Conservation (phyloP, 2,888 invertebrate species). For the Platycheirus albimanus region DNA sequence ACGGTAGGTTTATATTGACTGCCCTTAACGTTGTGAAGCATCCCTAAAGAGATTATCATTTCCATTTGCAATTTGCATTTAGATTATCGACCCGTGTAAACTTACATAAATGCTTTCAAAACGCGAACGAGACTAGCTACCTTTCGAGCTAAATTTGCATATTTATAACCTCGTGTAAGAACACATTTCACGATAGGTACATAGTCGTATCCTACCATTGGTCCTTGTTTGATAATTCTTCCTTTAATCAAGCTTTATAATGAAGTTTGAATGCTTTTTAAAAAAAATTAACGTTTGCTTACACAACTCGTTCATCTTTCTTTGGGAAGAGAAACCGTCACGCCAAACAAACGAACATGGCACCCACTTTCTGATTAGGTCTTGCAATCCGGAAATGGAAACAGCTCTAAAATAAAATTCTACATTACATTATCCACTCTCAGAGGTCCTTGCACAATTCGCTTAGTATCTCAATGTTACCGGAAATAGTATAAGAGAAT, state of each 20-base stretch:
- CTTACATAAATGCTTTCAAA: conserved; percentile 22
- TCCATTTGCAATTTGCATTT: conserved; percentile 46
- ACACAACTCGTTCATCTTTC: conserved; percentile 23
- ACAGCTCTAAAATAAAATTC: conserved; percentile 46
- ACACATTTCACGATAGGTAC: no score
- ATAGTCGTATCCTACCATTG: conserved; percentile 9
- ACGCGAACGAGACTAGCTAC: background rate
- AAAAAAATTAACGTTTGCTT: conserved; percentile 14
- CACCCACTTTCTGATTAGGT: conserved; percentile 33
- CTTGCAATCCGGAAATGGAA: conserved; percentile 40
- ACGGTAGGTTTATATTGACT: background rate
- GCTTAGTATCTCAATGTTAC: conserved; percentile 5
- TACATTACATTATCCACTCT: conserved; percentile 43
- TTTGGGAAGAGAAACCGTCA: background rate
- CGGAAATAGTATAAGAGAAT: conserved; percentile 39
- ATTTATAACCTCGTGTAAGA: conserved; percentile 14
- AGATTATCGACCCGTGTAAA: conserved; percentile 42
- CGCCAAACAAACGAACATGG: no score
- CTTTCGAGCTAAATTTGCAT: conserved; percentile 36
- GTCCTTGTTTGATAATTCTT: background rate
- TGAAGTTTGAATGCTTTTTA: background rate
- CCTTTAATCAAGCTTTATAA: conserved; percentile 3
- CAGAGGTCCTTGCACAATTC: conserved; percentile 25
- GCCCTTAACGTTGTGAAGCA: conserved; percentile 17
- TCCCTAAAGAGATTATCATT: conserved; percentile 30